phyloP scores from a whole-genome alignment of 2,888 invertebrate species.

The Macrophya alboannulata region DNA sequence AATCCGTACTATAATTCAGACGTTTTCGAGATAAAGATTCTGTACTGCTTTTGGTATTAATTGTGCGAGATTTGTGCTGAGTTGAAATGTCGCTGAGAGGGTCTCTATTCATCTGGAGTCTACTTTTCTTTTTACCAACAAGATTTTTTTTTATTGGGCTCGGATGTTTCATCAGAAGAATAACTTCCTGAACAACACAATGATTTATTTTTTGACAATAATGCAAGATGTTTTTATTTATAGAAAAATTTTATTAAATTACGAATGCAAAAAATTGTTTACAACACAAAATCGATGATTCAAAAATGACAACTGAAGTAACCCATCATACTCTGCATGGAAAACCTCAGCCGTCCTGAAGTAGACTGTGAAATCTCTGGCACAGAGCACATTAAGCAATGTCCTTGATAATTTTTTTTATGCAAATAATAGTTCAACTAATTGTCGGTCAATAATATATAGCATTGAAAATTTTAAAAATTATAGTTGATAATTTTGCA shows the following conservation, averaged over 20 bases:
- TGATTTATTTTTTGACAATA: neutral
- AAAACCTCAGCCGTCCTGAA: neutral
- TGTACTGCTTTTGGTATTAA: neutral
- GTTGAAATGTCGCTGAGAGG: neutral
- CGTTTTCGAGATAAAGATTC: neutral
- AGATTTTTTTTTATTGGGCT: neutral
- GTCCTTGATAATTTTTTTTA: conserved; percentile 2
- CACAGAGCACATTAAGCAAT: neutral
- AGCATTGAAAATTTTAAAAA: neutral
- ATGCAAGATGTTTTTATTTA: neutral
- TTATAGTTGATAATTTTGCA: neutral
- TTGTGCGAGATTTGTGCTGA: neutral
- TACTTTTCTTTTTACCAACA: neutral
- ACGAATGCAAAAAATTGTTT: neutral
- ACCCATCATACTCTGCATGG: neutral
- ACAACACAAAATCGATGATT: neutral
- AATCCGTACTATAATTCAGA: neutral
- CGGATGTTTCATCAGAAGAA: conserved; percentile 17
- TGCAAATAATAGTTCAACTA: neutral
- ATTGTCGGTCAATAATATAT: neutral
- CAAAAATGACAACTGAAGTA: neutral
- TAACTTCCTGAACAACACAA: neutral
- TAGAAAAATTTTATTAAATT: neutral
- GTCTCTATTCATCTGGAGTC: neutral
- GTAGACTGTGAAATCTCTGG: neutral